phyloP scores from a whole-genome alignment of 2,113 vertebrate genomes.

The Corythornis vintsioides region DNA sequence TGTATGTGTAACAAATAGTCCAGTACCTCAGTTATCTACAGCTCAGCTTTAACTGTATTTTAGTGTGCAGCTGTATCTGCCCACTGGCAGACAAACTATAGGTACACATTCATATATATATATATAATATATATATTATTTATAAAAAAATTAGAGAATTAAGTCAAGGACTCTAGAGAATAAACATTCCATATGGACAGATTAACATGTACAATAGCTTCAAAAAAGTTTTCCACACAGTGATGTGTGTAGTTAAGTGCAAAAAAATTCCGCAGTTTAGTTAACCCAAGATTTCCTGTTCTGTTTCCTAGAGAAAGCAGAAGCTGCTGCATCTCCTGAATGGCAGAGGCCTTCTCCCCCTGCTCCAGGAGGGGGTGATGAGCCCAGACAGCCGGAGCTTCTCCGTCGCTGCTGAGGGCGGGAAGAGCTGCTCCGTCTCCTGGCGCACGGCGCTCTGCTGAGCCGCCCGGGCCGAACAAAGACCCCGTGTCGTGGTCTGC shows the following conservation, averaged over 20 bases:
- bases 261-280: slow-evolving; percentile 73
- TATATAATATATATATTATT: slow-evolving; percentile 79
- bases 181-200: slow-evolving; percentile 72
- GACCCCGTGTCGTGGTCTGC: slow-evolving; percentile 80
- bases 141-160: slow-evolving; percentile 79
- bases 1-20: slow-evolving; percentile 69
- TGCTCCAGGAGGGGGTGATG: slow-evolving; percentile 7
- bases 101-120: slow-evolving; percentile 78
- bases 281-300: slow-evolving; percentile 77
- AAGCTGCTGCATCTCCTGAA: slow-evolving; percentile 62
- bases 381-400: slow-evolving; percentile 31
- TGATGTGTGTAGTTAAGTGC: slow-evolving; percentile 75
- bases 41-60: slow-evolving; percentile 70
- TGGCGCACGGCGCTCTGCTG: slow-evolving; percentile 74
- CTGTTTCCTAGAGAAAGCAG: slow-evolving; percentile 75
- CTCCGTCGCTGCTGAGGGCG: slow-evolving; percentile 58
- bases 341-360: slow-evolving; percentile 55
- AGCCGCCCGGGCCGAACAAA: slow-evolving; percentile 84
- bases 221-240: slow-evolving; percentile 72
- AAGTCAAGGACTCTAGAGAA: slow-evolving; percentile 73
- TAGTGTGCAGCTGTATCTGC: slow-evolving; percentile 74
- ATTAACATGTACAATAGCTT: slow-evolving; percentile 78
- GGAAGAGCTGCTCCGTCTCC: slow-evolving; percentile 65
- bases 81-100: slow-evolving; percentile 69
- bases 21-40: slow-evolving; percentile 81